Base-by-base conservation (phyloP, 2,113 vertebrate genomes). In the Poecilia latipinna region DNA sequence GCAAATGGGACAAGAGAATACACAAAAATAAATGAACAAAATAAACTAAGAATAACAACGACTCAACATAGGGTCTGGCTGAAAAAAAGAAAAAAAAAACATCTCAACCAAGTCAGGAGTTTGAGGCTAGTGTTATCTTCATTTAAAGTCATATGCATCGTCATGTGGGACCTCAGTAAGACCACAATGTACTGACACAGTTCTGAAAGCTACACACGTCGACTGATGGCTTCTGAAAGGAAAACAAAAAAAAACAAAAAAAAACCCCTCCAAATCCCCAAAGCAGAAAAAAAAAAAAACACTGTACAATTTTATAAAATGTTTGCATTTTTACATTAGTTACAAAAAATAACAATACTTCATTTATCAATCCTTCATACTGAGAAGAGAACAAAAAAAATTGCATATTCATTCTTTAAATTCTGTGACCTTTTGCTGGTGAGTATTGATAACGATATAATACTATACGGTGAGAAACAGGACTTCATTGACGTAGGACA, bases 301-400 rank as follows among this genome's bases (percentile, higher is more conserved):
- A 95, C 97, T 98, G 97, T 98, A 99, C 98, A 99, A 95, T 96
- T 95, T 95, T 98, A 98, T 97, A 99, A 98, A 99, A 98, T 93
- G 85, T 90, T 95, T 96, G 96, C 96, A 94, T 96, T 97, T 95
- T 96, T 99, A 99, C 97, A 99, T 98, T 98, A 98, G 97, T 97
- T 99, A 98, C 96, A 98, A 95, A 96, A 89, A 90, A 95, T 93
- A 96, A 96, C 87, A 90, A 95, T 96, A 97, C 96, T 99, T 99
- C 96, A 98, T 97, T 93, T 89, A 89, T 87, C 94, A 95, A 96
- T 96, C 96, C 96, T 98, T 98, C 97, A 97, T 97, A 94, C 88
- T 33, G 77, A 95, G 94, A 94, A 94, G 71, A 87, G 75, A 76
- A 79, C 64, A 85, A 82, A 82, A 35, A 80, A 72, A 76, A n/a